Base-by-base conservation (phyloP, 92 coral and sea anemone genomes). In the Zoanthus gigantus region DNA sequence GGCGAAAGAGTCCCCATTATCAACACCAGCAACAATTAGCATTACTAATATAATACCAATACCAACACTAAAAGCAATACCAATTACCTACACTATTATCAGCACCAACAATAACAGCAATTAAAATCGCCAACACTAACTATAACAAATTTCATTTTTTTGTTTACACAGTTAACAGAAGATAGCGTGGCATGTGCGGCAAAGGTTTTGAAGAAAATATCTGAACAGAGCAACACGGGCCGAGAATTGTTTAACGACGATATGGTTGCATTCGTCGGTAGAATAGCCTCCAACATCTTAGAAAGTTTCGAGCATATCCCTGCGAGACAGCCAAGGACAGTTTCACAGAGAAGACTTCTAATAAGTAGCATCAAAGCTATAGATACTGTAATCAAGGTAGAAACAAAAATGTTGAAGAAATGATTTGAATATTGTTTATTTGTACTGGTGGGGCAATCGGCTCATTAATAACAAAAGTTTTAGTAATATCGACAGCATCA, bases 211-310 rank as follows among this genome's bases (percentile, higher is more conserved):
- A 53, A 23, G 57, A 78, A 79, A 75, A 83, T 89, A 50, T 73
- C 83, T 7, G 83, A 88, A 65, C 76, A 61, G 3, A 84, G 74
- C 47, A 47, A 66, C 3, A 5, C 60, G 42, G 88, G 87, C 31
- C 46, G 75, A n/a, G 71, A 56, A 44, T 73, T 60, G 71, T 72
- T 78, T 13, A 84, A 56, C 28, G 89, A 79, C 9, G 78, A 84
- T 50, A 61, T 83, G 7, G 72, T 91, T 17, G 47, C 88, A 15
- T 71, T 91, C 17, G 84, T 91, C 6, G 75, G 92, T 60, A 84
- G 54, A 78, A 42, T 85, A 52, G 67, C 91, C 44, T 88, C 94
- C 18, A 91, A 91, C 53, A 57, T 91, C 12, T 1, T 91, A n/a
- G 76, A 87, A 66, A 65, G 78, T 45, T 50, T 42, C 31, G 53